These are phyloP conservation scores for Acromyrmex heyeri DNA, from an alignment of 1,140 invertebrate species.

Conservation along the genomic window DNA sequence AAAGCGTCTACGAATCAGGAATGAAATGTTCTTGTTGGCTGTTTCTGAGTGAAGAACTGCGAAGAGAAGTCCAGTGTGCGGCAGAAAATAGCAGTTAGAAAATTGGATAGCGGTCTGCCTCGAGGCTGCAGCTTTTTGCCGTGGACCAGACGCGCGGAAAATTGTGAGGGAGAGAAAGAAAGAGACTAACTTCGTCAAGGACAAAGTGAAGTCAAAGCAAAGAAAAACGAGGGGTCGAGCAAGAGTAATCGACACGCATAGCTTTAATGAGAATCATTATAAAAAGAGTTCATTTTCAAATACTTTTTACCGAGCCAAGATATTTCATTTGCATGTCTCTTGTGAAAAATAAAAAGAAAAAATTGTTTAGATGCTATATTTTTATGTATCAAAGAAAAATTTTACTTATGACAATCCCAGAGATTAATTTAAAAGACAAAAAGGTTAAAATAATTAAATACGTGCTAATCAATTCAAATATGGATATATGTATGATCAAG, in stretches of 20 bases:
- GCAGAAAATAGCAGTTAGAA: constrained; percentile 44
- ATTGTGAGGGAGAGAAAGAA: constrained; percentile 40
- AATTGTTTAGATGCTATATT: neutral
- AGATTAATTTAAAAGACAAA: neutral
- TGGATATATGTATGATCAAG: neutral
- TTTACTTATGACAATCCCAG: neutral
- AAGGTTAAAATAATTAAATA: constrained; percentile 22
- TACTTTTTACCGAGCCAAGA: neutral
- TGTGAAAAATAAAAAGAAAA: neutral
- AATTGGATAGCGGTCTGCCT: constrained; percentile 44
- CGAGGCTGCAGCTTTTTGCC: constrained; percentile 36
- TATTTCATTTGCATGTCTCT: neutral
- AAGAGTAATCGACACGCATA: constrained; percentile 43
- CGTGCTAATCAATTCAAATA: neutral
- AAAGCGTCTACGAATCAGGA: constrained; percentile 19
- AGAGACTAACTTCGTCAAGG: constrained; percentile 45
- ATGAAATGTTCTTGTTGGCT: constrained; percentile 38
- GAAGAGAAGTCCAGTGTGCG: constrained; percentile 5
- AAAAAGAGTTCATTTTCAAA: constrained; percentile 45
- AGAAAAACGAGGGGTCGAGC: constrained; percentile 48
- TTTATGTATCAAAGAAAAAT: neutral
- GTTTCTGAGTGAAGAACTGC: constrained; percentile 22
- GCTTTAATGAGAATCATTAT: constrained; percentile 38
- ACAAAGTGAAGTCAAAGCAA: constrained; percentile 52
- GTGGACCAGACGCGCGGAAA: constrained; percentile 47